Conservation (phyloP, 2,797 vertebrate species). For the Diglossa cyanea region DNA sequence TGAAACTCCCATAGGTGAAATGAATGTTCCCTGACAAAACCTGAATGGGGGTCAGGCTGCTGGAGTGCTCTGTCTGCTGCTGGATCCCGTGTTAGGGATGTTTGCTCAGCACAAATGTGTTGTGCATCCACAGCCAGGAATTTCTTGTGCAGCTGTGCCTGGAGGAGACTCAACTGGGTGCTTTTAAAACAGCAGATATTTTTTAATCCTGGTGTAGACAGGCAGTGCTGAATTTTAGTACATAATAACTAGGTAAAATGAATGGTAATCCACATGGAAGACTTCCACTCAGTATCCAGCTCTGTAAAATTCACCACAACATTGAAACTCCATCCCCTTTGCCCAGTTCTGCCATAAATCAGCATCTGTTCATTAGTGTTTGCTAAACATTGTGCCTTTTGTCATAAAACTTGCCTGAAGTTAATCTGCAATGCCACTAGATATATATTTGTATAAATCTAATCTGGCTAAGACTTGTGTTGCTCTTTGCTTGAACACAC, state of each 20-base stretch:
- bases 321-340: background rate
- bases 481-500: background rate
- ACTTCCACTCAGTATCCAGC: background rate
- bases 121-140: background rate
- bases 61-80: background rate
- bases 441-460: background rate
- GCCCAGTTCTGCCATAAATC: background rate
- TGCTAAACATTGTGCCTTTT: slow-evolving; percentile 18
- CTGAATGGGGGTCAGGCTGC: background rate
- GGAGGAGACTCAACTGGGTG: background rate
- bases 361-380: background rate
- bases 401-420: background rate
- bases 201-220: background rate
- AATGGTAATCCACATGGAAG: background rate
- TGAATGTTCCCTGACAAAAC: background rate
- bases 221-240: background rate
- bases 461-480: background rate
- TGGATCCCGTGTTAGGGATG: background rate
- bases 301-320: background rate
- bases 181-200: background rate
- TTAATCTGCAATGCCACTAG: background rate
- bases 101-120: slow-evolving; percentile 19
- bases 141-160: slow-evolving; percentile 1
- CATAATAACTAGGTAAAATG: background rate
- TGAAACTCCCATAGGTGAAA: background rate